Percentiles rank a stretch among this genome's conserved stretches.
Conservation (phyloP, 2,113 vertebrate genomes). For the Salminus brasiliensis region DNA sequence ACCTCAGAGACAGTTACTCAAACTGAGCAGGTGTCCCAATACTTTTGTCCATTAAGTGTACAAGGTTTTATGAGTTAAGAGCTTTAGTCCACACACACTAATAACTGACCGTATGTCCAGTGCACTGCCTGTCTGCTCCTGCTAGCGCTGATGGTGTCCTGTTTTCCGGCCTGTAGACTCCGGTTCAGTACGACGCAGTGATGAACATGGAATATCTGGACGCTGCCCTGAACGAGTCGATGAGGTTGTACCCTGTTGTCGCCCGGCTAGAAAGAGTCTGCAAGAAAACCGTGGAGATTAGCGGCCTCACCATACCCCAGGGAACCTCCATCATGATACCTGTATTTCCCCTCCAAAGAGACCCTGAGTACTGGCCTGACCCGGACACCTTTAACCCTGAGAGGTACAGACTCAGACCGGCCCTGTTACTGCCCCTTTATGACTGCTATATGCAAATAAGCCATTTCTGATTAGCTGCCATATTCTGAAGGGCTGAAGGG, state of each 20-base stretch:
- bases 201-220: conserved; percentile 85
- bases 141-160: not conserved
- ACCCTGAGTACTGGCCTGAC: conserved; percentile 60
- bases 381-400: conserved; percentile 53
- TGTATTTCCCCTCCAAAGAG: conserved; percentile 63
- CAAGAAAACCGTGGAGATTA: conserved; percentile 79
- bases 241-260: conserved; percentile 68
- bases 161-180: conserved; percentile 57
- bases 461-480: no score
- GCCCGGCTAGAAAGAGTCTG: conserved; percentile 73
- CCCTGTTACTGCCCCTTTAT: no score
- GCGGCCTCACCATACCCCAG: conserved; percentile 68
- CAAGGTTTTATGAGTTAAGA: no score
- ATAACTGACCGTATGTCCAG: no score
- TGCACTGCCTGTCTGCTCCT: no score
- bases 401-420: conserved; percentile 45
- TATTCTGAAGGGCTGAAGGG: no score
- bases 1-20: no score
- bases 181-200: conserved; percentile 65
- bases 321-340: conserved; percentile 57
- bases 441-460: no score
- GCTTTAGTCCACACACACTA: no score
- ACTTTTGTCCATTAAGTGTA: no score
- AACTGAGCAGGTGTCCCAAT: no score
- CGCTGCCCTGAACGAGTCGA: conserved; percentile 80